phyloP scores from a whole-genome alignment of 2,797 vertebrate species.

The Diplodus puntazzo region DNA sequence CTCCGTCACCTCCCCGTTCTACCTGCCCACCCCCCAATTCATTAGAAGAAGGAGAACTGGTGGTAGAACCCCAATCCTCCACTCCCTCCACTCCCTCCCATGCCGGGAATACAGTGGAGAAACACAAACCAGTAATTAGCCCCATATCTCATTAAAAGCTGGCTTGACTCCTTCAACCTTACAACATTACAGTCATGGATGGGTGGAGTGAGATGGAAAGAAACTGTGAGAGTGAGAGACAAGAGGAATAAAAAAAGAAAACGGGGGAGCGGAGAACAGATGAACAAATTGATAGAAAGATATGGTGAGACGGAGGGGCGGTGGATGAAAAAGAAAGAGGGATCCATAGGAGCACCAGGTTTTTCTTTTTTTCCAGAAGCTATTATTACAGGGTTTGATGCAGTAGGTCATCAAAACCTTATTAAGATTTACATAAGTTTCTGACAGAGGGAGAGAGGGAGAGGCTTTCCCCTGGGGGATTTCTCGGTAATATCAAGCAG shows the following conservation, averaged over 20 bases:
- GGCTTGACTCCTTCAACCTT: slow-evolving; percentile 85
- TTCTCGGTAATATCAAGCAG: slow-evolving; percentile 41
- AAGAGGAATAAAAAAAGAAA: slow-evolving; percentile 9
- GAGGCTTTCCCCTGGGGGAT: slow-evolving; percentile 42
- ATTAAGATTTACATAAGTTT: slow-evolving; percentile 79
- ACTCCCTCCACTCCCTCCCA: slow-evolving; percentile 63
- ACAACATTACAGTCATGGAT: slow-evolving; percentile 76
- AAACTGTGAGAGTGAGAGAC: slow-evolving; percentile 33
- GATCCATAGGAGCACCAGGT: slow-evolving; percentile 31
- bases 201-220: slow-evolving; percentile 26
- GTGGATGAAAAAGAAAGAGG: slow-evolving; percentile 21
- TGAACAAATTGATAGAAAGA: slow-evolving; percentile 36
- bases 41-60: slow-evolving; percentile 81
- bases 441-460: slow-evolving; percentile 50
- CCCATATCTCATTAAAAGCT: slow-evolving; percentile 89
- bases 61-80: slow-evolving; percentile 17
- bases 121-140: slow-evolving; percentile 91
- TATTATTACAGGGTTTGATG: slow-evolving; percentile 76
- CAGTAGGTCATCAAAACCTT: slow-evolving; percentile 79
- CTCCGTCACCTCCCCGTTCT: slow-evolving; percentile 74
- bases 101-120: slow-evolving; percentile 77
- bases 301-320: slow-evolving; percentile 16
- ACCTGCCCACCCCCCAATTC: slow-evolving; percentile 81
- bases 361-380: slow-evolving; percentile 51
- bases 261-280: slow-evolving; percentile 32